A percentile compares a stretch with the other conserved stretches of the same genome.
These are phyloP conservation scores for Achatina immaculata DNA, from an alignment of 1,140 invertebrate species.

Conservation along the genomic window DNA sequence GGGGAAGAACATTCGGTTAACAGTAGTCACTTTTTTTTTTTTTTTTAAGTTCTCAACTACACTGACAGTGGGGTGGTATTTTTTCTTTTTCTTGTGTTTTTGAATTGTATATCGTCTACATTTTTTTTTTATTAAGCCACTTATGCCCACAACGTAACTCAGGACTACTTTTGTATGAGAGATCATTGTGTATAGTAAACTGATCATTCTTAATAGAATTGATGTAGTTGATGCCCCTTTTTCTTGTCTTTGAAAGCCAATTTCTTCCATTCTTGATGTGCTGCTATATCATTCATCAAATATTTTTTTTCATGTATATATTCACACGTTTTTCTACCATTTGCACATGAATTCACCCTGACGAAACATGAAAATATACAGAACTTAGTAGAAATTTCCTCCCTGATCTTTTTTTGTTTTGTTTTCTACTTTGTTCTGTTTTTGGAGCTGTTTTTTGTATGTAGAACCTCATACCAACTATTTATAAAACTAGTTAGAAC, in stretches of 20 bases:
- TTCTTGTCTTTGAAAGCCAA: background rate
- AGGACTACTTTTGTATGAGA: slow-evolving; percentile 12
- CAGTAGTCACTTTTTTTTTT: background rate
- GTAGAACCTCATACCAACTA: too few relatives aligned
- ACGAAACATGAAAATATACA: too few relatives aligned
- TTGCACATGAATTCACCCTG: too few relatives aligned
- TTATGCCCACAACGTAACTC: slow-evolving; percentile 12
- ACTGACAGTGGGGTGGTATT: background rate
- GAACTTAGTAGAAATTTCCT: too few relatives aligned
- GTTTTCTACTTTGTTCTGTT: too few relatives aligned
- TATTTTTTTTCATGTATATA: background rate
- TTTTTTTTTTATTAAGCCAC: background rate
- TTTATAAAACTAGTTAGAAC: too few relatives aligned
- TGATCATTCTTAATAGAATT: background rate
- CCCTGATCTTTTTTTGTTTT: too few relatives aligned
- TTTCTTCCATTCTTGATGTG: too few relatives aligned
- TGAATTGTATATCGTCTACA: background rate
- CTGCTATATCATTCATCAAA: too few relatives aligned
- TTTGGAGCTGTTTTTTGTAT: too few relatives aligned
- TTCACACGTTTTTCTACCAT: too few relatives aligned
- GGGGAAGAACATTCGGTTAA: background rate
- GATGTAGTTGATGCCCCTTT: background rate
- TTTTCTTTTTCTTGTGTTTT: background rate
- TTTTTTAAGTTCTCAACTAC: background rate
- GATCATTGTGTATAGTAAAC: slow-evolving; percentile 4